Conservation (phyloP, 1,140 invertebrate genomes). For the Drosophila prosaltans region DNA sequence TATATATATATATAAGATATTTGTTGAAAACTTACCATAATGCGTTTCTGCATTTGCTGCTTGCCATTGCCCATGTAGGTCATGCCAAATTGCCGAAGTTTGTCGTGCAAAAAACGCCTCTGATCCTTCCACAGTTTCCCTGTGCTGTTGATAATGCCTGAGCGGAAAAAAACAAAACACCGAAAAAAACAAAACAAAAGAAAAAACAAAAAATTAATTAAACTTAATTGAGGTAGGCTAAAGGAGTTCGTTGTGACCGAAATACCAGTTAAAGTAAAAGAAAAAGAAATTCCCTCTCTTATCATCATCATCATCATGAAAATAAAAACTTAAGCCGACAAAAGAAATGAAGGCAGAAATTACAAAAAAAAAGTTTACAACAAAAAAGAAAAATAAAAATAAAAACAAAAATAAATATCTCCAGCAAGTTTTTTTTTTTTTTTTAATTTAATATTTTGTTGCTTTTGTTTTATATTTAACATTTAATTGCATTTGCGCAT, state of each 20-base stretch:
- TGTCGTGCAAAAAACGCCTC: conserved; percentile 94
- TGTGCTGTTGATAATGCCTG: conserved; percentile 95
- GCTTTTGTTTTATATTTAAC: conserved; percentile 14
- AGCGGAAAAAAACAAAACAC: not conserved
- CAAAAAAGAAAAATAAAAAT: conserved; percentile 18
- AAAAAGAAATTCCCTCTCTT: conserved; percentile 39
- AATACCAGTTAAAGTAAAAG: conserved; percentile 11
- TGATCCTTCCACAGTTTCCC: conserved; percentile 96
- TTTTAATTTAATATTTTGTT: conserved; percentile 16
- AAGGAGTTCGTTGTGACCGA: conserved; percentile 8
- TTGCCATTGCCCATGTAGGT: conserved; percentile 91
- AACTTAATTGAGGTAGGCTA: conserved; percentile 71
- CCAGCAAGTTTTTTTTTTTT: conserved; percentile 11
- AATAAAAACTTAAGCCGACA: conserved; percentile 11
- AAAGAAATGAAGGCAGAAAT: conserved; percentile 24
- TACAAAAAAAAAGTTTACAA: conserved; percentile 24
- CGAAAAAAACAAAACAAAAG: not conserved
- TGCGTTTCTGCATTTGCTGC: conserved; percentile 92
- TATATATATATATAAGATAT: too few relatives aligned
- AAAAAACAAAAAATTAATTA: conserved; percentile 18
- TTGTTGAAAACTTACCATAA: conserved; percentile 87
- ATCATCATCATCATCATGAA: conserved; percentile 11
- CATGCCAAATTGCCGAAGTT: conserved; percentile 95
- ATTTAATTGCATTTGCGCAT: conserved; percentile 26
- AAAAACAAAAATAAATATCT: conserved; percentile 45